phyloP scores from a whole-genome alignment of 2,888 invertebrate species.

The Lepeophtheirus nordmannii region DNA sequence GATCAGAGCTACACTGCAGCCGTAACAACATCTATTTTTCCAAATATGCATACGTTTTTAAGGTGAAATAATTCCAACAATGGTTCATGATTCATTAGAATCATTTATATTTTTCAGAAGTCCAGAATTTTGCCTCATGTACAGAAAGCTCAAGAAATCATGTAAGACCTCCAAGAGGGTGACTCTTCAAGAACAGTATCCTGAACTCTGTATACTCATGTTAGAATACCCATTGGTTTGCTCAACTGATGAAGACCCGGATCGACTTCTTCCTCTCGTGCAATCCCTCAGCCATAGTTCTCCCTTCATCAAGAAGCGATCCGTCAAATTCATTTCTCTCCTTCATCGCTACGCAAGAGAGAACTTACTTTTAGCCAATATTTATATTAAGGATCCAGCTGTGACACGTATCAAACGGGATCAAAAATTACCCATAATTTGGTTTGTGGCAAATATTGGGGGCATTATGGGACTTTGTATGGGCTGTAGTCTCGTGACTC shows the following conservation, averaged over 20 bases:
- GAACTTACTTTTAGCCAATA: slow-evolving; percentile 12
- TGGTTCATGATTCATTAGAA: no score
- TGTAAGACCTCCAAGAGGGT: slow-evolving; percentile 11
- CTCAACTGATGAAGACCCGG: background rate
- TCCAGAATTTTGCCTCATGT: slow-evolving; percentile 17
- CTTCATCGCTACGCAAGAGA: slow-evolving; percentile 14
- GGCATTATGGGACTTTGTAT: slow-evolving; percentile 20
- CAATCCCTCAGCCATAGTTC: background rate
- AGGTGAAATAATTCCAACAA: background rate
- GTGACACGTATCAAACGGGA: slow-evolving; percentile 11
- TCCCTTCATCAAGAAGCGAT: background rate
- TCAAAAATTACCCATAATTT: slow-evolving; percentile 18
- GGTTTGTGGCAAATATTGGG: slow-evolving; percentile 19
- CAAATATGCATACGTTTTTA: slow-evolving; percentile 19
- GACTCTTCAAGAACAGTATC: slow-evolving; percentile 17
- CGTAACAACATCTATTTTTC: slow-evolving; percentile 19
- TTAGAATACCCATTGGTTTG: slow-evolving; percentile 1
- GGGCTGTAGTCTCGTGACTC: slow-evolving; percentile 13
- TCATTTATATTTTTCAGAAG: background rate
- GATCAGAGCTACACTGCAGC: slow-evolving; percentile 20
- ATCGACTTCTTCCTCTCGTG: slow-evolving; percentile 8
- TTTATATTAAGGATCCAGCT: slow-evolving; percentile 18
- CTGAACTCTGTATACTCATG: slow-evolving; percentile 3
- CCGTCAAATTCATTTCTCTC: slow-evolving; percentile 1
- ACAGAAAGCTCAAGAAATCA: slow-evolving; percentile 8